Base-by-base conservation (phyloP, 2,797 vertebrate genomes). In the Sciurus vulgaris region DNA sequence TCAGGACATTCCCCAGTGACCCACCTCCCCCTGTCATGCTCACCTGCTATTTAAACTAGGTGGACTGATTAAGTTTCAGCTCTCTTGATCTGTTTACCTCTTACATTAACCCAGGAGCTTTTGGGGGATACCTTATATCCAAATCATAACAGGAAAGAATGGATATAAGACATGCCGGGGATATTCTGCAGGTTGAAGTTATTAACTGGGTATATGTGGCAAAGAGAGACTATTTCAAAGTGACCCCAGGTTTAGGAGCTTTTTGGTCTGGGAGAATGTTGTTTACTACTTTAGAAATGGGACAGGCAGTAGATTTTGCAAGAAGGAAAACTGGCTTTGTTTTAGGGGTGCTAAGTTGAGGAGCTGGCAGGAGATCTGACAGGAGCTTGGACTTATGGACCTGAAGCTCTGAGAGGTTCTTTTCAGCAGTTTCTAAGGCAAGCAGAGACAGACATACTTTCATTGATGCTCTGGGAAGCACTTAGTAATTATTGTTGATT, bases 401-500 rank as follows among this genome's bases (percentile, higher is more conserved):
- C 47, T 56, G 69, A 70, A 70, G 33, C 86, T 74, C 77, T 5
- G 3, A 69, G 93, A 77, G 94, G 54, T 67, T 70, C 86, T 77
- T 84, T 81, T 72, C 18, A 35, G 77, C 89, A 41, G 63, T 86
- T 96, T 76, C 63, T 54, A 44, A 83, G 74, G 83, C 96, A 92
- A 86, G 93, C 56, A 63, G 59, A 95, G 90, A 89, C 95, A 77
- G 73, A 95, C 88, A 38, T 61, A 70, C 92, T 91, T 90, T 93
- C 56, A 72, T 72, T 81, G 93, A 93, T 94, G 93, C 89, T 69
- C 26, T 87, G 84, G 92, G 10, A 86, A 95, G 69, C 72, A 33
- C 93, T 93, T 93, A 93, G 44, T 96, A 93, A 95, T 95, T 96
- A 92, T 26, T 90, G 89, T 81, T 96, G 56, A 69, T 89, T 92